Conservation (phyloP, 2,797 vertebrate genomes). For the Parauchenoglanis punctatus region DNA sequence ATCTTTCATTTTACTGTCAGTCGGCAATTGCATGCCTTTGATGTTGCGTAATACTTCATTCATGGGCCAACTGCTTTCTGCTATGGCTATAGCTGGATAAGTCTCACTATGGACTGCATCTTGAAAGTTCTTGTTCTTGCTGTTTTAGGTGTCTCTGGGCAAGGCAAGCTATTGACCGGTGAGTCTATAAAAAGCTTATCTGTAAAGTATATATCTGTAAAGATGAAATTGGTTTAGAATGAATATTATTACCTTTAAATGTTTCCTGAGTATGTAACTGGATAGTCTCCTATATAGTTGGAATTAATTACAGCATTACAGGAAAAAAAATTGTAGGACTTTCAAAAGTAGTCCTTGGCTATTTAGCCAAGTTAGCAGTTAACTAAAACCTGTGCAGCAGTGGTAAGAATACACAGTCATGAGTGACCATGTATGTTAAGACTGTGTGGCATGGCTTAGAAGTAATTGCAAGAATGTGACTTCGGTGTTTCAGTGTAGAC, state of each 20-base stretch:
- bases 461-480: background rate
- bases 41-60: slow-evolving; percentile 1
- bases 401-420: background rate
- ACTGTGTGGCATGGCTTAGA: background rate
- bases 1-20: slow-evolving; percentile 46
- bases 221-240: background rate
- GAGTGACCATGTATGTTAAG: background rate
- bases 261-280: background rate
- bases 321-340: background rate
- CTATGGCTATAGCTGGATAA: background rate
- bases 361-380: background rate
- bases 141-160: slow-evolving; percentile 30
- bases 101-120: slow-evolving; percentile 44
- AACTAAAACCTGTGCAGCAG: background rate
- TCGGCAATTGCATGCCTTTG: slow-evolving; percentile 14
- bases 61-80: background rate
- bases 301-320: background rate
- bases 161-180: slow-evolving; percentile 34
- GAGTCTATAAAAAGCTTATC: slow-evolving; percentile 21
- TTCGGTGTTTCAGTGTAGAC: background rate
- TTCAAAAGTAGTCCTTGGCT: background rate
- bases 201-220: background rate
- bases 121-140: slow-evolving; percentile 44
- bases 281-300: no score
- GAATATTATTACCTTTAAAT: background rate